Evolutionary conservation across 2,113 vertebrate genomes (phyloP).

Genomic region (Odontesthes bonariensis): DNA sequence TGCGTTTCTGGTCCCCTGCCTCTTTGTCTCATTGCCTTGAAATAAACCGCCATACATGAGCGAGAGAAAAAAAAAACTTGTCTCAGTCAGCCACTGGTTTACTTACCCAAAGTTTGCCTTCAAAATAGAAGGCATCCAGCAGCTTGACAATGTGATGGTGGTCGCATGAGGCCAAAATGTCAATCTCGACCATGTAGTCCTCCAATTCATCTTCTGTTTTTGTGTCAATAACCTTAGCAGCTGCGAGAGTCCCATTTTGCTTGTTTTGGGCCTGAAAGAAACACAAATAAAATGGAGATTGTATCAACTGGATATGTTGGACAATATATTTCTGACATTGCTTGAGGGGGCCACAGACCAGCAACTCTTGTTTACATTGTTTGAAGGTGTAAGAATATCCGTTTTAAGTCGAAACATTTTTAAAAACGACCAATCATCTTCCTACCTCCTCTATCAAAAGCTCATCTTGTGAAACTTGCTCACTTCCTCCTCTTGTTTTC

Average conservation of each 20-base stretch:
- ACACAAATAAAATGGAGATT: not conserved
- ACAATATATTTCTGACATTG: not conserved
- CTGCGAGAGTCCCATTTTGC: conserved; percentile 93
- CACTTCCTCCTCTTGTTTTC: conserved; percentile 30
- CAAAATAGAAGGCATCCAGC: conserved; percentile 97
- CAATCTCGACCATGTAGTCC: conserved; percentile 99
- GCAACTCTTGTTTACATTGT: not conserved
- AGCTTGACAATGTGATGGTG: conserved; percentile 97
- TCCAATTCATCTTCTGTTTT: conserved; percentile 98
- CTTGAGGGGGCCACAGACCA: not conserved
- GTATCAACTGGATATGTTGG: not conserved
- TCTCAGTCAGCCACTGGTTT: conserved; percentile 13
- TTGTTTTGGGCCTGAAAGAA: conserved; percentile 92
- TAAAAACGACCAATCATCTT: conserved; percentile 25
- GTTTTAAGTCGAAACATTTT: conserved; percentile 18
- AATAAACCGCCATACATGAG: conserved; percentile 33
- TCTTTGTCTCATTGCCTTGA: conserved; percentile 38
- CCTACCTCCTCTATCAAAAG: conserved; percentile 41
- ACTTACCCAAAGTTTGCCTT: conserved; percentile 97
- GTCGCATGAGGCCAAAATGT: conserved; percentile 97
- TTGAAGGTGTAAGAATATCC: conserved; percentile 14
- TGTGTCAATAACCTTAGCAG: conserved; percentile 99
- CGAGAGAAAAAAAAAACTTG: not conserved
- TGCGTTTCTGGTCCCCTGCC: conserved; percentile 27
- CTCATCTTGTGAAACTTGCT: not conserved